Percentiles rank a stretch among this genome's conserved stretches.
These are phyloP conservation scores for Raja brachyura DNA, from an alignment of 2,113 vertebrate species.

Conservation along the genomic window DNA sequence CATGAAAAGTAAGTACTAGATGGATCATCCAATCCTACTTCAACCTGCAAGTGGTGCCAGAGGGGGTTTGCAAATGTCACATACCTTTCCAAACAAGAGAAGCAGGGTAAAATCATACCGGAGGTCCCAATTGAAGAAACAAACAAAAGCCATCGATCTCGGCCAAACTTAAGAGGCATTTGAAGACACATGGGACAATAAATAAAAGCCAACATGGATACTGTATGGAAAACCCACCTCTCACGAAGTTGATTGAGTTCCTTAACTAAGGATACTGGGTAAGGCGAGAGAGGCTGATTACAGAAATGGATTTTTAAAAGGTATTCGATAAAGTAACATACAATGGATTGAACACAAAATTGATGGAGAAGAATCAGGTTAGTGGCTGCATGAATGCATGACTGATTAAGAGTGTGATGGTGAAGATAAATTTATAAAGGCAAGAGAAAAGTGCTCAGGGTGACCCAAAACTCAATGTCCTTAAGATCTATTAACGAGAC, in stretches of 20 bases:
- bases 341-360: background rate
- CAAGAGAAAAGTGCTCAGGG: background rate
- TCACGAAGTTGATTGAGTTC: background rate
- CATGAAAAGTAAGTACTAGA: background rate
- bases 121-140: background rate
- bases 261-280: background rate
- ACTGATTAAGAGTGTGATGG: too few species aligned
- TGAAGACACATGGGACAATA: background rate
- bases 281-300: background rate
- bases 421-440: background rate
- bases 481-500: background rate
- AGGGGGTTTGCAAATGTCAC: background rate
- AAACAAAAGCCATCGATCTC: too few species aligned
- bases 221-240: background rate
- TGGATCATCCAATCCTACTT: background rate
- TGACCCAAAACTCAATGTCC: background rate
- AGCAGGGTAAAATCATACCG: background rate
- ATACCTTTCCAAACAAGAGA: background rate
- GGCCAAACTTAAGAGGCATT: background rate
- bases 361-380: background rate
- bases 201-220: background rate
- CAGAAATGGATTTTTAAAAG: background rate
- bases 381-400: too few species aligned
- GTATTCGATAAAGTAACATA: background rate
- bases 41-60: background rate